Evolutionary conservation across 2,888 invertebrate species (phyloP).

Genomic region (Tetranychus piercei): DNA sequence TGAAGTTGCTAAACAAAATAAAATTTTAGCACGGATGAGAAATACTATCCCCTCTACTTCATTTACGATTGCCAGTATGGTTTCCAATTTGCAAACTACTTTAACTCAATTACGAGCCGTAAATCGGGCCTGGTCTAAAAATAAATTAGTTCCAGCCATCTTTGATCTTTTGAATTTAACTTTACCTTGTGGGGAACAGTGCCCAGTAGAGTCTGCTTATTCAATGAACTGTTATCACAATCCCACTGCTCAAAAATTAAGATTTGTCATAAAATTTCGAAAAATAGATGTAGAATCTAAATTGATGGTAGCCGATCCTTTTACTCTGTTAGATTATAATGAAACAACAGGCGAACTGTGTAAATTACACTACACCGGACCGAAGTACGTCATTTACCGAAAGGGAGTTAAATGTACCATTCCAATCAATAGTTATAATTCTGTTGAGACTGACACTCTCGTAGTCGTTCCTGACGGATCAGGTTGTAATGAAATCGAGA

Average conservation of each 20-base stretch:
- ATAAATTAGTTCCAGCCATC: neutral
- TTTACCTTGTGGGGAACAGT: neutral
- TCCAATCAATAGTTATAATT: neutral
- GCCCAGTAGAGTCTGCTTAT: neutral
- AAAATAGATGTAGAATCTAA: neutral
- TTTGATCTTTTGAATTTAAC: neutral
- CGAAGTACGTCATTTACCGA: neutral
- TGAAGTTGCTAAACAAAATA: neutral
- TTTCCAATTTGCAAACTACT: neutral
- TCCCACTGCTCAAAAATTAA: neutral
- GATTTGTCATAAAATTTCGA: neutral
- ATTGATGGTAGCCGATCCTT: neutral
- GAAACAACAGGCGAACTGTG: neutral
- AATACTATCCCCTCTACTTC: neutral
- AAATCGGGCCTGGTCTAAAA: neutral
- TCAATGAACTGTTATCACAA: neutral
- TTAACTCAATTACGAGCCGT: neutral
- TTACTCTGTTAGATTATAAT: neutral
- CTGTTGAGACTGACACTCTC: neutral
- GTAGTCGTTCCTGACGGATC: neutral
- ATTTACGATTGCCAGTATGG: neutral
- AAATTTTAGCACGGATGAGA: neutral
- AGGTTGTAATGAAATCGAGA: neutral
- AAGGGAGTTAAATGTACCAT: neutral
- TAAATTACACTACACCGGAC: neutral